These are phyloP conservation scores for Oreotrochilus melanogaster DNA, from an alignment of 2,113 vertebrate genomes.

Conservation along the genomic window DNA sequence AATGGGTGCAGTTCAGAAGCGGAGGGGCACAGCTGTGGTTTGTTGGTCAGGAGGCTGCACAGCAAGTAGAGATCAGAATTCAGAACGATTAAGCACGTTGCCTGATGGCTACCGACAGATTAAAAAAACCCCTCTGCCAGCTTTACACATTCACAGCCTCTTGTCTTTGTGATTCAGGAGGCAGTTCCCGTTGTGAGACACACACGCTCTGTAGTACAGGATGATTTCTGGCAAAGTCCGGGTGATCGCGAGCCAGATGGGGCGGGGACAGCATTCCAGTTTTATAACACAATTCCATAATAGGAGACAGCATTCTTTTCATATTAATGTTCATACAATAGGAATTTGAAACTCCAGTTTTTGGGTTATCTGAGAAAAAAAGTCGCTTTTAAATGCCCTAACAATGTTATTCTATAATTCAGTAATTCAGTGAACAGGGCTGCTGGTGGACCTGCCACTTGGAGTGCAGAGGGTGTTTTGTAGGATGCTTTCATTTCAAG, in stretches of 20 bases:
- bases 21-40: slow-evolving; percentile 40
- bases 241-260: slow-evolving; percentile 52
- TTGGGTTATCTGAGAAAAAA: background rate
- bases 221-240: slow-evolving; percentile 49
- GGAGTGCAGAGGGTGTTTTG: background rate
- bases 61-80: background rate
- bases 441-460: background rate
- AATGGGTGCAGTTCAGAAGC: slow-evolving; percentile 38
- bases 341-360: slow-evolving; percentile 56
- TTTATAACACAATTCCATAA: slow-evolving; percentile 81
- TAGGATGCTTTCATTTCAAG: background rate
- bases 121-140: slow-evolving; percentile 27
- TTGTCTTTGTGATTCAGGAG: slow-evolving; percentile 54
- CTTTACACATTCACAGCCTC: background rate
- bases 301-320: slow-evolving; percentile 77
- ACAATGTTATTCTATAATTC: background rate
- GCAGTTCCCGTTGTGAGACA: slow-evolving; percentile 55
- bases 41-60: background rate
- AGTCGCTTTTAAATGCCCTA: background rate
- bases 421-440: background rate
- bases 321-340: slow-evolving; percentile 76
- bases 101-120: slow-evolving; percentile 4
- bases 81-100: background rate
- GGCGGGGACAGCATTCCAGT: slow-evolving; percentile 80
- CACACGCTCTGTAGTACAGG: slow-evolving; percentile 34